Conservation (phyloP, 2,113 vertebrate genomes). For the Triplophysa rosa region DNA sequence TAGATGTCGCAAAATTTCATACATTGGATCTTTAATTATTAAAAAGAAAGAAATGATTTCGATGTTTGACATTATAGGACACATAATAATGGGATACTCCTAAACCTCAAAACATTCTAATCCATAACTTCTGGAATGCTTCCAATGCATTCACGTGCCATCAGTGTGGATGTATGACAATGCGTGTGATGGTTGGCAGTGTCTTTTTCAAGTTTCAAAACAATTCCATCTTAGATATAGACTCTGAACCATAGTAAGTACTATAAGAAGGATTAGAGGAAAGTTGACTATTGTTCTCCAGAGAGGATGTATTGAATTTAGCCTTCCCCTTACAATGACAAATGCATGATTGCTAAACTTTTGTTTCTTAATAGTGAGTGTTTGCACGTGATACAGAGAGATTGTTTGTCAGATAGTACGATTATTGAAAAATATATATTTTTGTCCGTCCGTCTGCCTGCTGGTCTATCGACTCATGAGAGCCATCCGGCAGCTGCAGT, state of each 20-base stretch:
- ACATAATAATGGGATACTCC: neutral
- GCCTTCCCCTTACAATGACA: conserved; percentile 47
- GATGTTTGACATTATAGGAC: neutral
- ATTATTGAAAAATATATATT: neutral
- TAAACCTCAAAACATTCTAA: conserved; percentile 17
- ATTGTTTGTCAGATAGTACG: neutral
- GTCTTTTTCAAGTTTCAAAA: conserved; percentile 34
- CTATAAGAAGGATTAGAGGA: conserved; percentile 48
- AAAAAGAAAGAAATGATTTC: neutral
- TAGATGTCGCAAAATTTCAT: no score
- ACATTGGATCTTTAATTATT: no score
- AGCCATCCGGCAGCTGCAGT: conserved; percentile 35
- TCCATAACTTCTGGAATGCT: conserved; percentile 30
- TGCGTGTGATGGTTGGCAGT: conserved; percentile 26
- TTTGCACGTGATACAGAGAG: neutral
- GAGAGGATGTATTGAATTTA: conserved; percentile 35
- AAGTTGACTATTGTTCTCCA: conserved; percentile 55
- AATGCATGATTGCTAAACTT: conserved; percentile 37
- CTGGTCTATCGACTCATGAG: neutral
- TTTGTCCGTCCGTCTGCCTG: neutral
- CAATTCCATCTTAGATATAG: conserved; percentile 45
- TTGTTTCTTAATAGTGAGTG: neutral
- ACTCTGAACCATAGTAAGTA: conserved; percentile 39
- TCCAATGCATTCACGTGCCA: conserved; percentile 14
- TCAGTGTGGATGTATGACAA: conserved; percentile 29